Percentiles rank a stretch among this genome's conserved stretches.
Evolutionary conservation across 2,797 vertebrate genomes (phyloP).

Genomic region (Carapus acus): DNA sequence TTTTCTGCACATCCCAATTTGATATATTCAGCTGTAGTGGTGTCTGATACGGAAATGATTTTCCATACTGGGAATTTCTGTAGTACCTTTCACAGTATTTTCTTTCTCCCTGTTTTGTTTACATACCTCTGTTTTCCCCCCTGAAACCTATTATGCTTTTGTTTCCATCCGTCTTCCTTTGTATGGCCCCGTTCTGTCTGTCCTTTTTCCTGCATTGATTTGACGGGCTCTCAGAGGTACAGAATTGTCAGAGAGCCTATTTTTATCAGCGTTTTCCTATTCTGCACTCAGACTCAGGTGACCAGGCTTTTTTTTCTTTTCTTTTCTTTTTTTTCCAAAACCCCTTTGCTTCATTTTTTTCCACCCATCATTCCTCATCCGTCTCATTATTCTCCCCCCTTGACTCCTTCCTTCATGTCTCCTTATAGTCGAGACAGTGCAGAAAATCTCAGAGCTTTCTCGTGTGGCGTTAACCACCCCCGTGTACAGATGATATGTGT

Average conservation of each 20-base stretch:
- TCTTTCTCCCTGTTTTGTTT: slow-evolving; percentile 50
- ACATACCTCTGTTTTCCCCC: slow-evolving; percentile 59
- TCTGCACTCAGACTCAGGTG: slow-evolving; percentile 95
- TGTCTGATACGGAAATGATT: slow-evolving; percentile 11
- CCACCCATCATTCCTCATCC: slow-evolving; percentile 35
- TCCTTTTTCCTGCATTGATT: slow-evolving; percentile 52
- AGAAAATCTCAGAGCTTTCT: slow-evolving; percentile 14
- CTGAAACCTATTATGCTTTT: slow-evolving; percentile 27
- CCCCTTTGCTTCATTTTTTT: too few species aligned
- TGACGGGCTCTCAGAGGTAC: slow-evolving; percentile 82
- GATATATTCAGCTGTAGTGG: neutral
- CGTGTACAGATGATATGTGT: slow-evolving; percentile 21
- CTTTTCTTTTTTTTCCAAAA: too few species aligned
- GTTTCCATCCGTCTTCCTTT: slow-evolving; percentile 37
- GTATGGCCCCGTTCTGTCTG: slow-evolving; percentile 46
- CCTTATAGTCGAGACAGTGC: slow-evolving; percentile 8
- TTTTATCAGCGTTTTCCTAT: slow-evolving; percentile 96
- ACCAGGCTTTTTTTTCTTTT: slow-evolving; percentile 64
- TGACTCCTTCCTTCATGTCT: slow-evolving; percentile 17
- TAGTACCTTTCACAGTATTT: slow-evolving; percentile 43
- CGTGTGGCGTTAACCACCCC: slow-evolving; percentile 19
- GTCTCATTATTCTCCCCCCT: slow-evolving; percentile 39
- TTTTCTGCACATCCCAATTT: too few species aligned
- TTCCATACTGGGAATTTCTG: slow-evolving; percentile 28
- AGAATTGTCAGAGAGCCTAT: slow-evolving; percentile 92